phyloP scores from a whole-genome alignment of 2,797 vertebrate genomes.

The Eospalax fontanierii region DNA sequence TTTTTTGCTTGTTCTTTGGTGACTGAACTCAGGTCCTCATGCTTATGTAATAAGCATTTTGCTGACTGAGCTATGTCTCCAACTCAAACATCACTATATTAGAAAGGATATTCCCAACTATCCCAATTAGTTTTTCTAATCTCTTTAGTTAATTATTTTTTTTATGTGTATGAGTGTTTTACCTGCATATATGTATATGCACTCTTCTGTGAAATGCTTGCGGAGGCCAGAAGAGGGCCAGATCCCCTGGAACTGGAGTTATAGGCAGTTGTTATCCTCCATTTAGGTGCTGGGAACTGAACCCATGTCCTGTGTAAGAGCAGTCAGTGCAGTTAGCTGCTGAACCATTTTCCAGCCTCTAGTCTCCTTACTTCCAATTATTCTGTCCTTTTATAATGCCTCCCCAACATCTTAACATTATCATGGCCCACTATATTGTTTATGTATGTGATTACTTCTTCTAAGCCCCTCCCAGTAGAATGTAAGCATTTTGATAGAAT shows the following conservation, averaged over 20 bases:
- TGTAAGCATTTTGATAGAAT: background rate
- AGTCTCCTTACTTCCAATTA: too few species aligned
- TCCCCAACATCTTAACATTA: background rate
- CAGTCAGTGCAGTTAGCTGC: too few species aligned
- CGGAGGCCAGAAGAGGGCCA: too few species aligned
- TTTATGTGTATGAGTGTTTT: too few species aligned
- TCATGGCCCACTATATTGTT: background rate
- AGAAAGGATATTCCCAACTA: background rate
- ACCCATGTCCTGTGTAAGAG: too few species aligned
- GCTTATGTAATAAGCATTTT: background rate
- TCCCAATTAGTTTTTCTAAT: background rate
- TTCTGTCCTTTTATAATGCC: background rate
- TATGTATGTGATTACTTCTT: conserved; percentile 34
- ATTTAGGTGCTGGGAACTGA: too few species aligned
- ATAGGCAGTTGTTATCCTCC: too few species aligned
- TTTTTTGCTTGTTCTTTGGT: background rate
- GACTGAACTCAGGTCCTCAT: background rate
- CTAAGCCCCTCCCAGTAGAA: background rate
- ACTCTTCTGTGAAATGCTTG: too few species aligned
- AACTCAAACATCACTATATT: background rate
- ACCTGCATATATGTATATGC: too few species aligned
- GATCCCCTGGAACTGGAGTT: too few species aligned
- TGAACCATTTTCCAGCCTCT: too few species aligned
- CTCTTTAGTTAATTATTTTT: background rate
- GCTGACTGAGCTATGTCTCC: background rate